Evolutionary conservation across 2,888 invertebrate genomes (phyloP).

Genomic region (Trichacis sp.): DNA sequence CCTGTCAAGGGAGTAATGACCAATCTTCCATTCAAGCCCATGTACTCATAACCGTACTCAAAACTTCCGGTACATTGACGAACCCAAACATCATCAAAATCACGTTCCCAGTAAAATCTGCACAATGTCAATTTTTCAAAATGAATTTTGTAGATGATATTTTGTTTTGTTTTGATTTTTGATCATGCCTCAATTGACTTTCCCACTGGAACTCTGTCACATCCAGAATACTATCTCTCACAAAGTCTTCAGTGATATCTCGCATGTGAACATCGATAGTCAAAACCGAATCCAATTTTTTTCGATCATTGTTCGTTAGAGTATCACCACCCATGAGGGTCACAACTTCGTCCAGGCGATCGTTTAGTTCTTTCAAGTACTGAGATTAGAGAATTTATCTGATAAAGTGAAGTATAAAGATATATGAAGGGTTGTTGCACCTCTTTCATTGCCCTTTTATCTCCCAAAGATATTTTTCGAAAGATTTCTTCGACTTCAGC

Average conservation of each 20-base stretch:
- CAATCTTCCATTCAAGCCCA: conserved; percentile 91
- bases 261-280: conserved; percentile 93
- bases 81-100: conserved; percentile 83
- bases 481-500: conserved; percentile 94
- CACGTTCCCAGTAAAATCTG: conserved; percentile 88
- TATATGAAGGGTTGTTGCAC: conserved; percentile 45
- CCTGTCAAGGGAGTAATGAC: conserved; percentile 94
- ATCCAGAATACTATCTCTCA: conserved; percentile 84
- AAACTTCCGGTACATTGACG: conserved; percentile 89
- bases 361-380: conserved; percentile 83
- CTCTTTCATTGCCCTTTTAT: conserved; percentile 91
- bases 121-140: conserved; percentile 9
- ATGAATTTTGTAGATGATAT: background rate
- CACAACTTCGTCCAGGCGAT: conserved; percentile 87
- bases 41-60: conserved; percentile 95
- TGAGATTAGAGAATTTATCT: no score
- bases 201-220: conserved; percentile 93
- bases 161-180: no score
- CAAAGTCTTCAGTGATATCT: conserved; percentile 88
- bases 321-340: conserved; percentile 62
- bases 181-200: conserved; percentile 86
- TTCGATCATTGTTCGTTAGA: conserved; percentile 82
- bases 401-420: no score
- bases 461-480: conserved; percentile 77
- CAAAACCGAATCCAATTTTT: conserved; percentile 88